phyloP scores from a whole-genome alignment of 2,888 invertebrate species.

The Norana najaformis region DNA sequence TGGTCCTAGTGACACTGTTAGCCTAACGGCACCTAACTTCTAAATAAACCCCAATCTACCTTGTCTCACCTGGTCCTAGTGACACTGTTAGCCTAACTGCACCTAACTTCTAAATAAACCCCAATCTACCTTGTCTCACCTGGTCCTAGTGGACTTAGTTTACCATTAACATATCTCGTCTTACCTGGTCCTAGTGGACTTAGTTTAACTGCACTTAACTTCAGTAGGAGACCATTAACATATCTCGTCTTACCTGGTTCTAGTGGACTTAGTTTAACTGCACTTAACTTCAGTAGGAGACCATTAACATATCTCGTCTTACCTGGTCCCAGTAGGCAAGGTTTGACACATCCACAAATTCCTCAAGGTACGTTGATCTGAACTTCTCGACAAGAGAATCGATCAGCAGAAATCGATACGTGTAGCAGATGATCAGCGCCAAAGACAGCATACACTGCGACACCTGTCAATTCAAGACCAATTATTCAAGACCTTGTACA shows the following conservation, averaged over 20 bases:
- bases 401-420: conserved; percentile 58
- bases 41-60: too few relatives aligned
- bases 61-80: too few relatives aligned
- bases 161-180: too few relatives aligned
- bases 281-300: neutral
- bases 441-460: conserved; percentile 39
- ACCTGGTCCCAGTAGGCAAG: conserved; percentile 55
- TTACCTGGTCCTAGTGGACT: neutral
- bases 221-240: neutral
- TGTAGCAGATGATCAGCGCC: conserved; percentile 51
- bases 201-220: neutral
- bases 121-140: neutral
- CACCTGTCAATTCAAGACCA: conserved; percentile 15
- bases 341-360: conserved; percentile 56
- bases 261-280: neutral
- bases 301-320: neutral
- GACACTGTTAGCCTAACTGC: too few relatives aligned
- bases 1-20: too few relatives aligned
- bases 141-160: neutral
- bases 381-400: conserved; percentile 52
- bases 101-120: too few relatives aligned
- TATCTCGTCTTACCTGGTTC: too few relatives aligned
- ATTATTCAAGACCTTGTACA: too few relatives aligned
- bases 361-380: conserved; percentile 54
- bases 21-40: too few relatives aligned